A percentile compares a stretch with the other conserved stretches of the same genome.
phyloP scores from a whole-genome alignment of 2,888 invertebrate genomes.

The Sericinus montela region DNA sequence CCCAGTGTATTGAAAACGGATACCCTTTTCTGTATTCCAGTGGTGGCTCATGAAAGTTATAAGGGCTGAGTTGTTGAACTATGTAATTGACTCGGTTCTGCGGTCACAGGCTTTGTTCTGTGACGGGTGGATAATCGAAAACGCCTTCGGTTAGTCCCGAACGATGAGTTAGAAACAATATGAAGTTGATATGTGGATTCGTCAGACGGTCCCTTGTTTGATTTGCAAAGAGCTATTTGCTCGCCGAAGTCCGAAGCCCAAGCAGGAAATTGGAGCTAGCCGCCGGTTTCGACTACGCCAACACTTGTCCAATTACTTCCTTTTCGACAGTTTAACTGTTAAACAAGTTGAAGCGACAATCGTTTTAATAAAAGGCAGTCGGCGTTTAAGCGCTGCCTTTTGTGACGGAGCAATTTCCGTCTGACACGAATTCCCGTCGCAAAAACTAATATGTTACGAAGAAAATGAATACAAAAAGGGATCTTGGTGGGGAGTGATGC shows the following conservation, averaged over 20 bases:
- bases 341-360: constrained; percentile 41
- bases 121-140: constrained; percentile 74
- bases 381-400: constrained; percentile 41
- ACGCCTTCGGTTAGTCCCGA: constrained; percentile 74
- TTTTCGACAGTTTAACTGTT: constrained; percentile 43
- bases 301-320: constrained; percentile 71
- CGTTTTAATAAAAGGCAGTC: constrained; percentile 48
- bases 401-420: constrained; percentile 60
- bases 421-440: constrained; percentile 53
- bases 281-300: constrained; percentile 48
- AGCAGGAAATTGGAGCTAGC: constrained; percentile 68
- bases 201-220: constrained; percentile 73
- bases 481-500: constrained; percentile 46
- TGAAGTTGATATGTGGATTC: constrained; percentile 76
- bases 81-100: constrained; percentile 79
- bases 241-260: constrained; percentile 56
- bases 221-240: constrained; percentile 77
- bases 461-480: constrained; percentile 50
- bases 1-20: constrained; percentile 75
- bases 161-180: constrained; percentile 73
- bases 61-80: constrained; percentile 79
- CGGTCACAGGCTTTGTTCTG: constrained; percentile 76
- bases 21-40: constrained; percentile 78
- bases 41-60: constrained; percentile 76
- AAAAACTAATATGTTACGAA: constrained; percentile 63